phyloP scores from a whole-genome alignment of 2,888 invertebrate species.

The Entomobrya multifasciata region DNA sequence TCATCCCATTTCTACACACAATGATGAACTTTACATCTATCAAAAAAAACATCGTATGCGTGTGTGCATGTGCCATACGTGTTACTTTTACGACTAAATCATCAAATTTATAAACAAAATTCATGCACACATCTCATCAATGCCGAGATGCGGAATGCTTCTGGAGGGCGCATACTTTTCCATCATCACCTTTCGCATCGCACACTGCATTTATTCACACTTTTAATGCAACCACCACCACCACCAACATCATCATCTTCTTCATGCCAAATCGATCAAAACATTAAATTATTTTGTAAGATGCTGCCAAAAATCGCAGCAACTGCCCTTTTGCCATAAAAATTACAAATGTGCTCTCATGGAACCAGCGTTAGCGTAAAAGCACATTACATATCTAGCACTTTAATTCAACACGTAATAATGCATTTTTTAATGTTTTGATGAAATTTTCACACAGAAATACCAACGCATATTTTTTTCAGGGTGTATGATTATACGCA shows the following conservation, averaged over 20 bases:
- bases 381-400: no score
- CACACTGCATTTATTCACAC: neutral
- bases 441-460: no score
- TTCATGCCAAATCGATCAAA: neutral
- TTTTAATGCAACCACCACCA: neutral
- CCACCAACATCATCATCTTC: neutral
- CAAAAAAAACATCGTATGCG: neutral
- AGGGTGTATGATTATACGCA: no score
- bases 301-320: slow-evolving; percentile 43
- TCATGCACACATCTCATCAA: neutral
- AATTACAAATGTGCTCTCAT: no score
- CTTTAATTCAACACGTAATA: no score
- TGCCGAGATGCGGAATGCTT: slow-evolving; percentile 6
- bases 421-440: no score
- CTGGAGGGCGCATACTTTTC: neutral
- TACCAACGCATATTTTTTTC: no score
- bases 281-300: slow-evolving; percentile 6
- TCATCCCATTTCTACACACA: slow-evolving; percentile 58
- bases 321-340: no score
- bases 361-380: no score
- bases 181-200: slow-evolving; percentile 2
- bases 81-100: no score
- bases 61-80: neutral
- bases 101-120: neutral
- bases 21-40: slow-evolving; percentile 59